phyloP scores from a whole-genome alignment of 2,888 invertebrate genomes.

The Cryptocheilus praepositus region DNA sequence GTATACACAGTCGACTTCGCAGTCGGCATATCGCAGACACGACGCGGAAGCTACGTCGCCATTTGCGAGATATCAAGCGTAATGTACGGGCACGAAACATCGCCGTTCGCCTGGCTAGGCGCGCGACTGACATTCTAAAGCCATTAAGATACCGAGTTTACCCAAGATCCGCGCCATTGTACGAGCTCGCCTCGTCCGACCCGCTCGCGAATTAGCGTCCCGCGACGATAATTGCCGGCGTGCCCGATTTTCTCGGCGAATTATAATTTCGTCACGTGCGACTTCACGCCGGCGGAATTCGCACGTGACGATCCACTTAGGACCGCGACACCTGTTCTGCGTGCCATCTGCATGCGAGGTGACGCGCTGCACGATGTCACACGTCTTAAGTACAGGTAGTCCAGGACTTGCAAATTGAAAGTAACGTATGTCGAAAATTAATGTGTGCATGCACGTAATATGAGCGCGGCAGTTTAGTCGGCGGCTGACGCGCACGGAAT shows the following conservation, averaged over 20 bases:
- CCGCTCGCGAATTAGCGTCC: slow-evolving; percentile 50
- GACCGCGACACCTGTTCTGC: no score
- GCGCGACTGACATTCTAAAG: slow-evolving; percentile 46
- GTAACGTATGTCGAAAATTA: no score
- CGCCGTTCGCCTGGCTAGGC: neutral
- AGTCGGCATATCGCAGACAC: neutral
- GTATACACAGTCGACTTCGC: no score
- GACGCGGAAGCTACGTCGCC: neutral
- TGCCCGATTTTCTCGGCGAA: neutral
- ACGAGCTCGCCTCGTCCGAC: slow-evolving; percentile 4
- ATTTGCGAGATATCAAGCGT: slow-evolving; percentile 2
- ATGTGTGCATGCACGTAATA: no score
- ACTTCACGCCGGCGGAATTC: no score
- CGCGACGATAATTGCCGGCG: slow-evolving; percentile 25
- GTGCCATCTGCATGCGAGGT: no score
- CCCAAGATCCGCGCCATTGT: slow-evolving; percentile 47
- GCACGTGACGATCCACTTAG: no score
- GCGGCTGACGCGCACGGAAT: no score
- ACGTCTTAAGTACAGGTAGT: no score
- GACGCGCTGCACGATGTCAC: neutral
- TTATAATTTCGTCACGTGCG: slow-evolving; percentile 5
- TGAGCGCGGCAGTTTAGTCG: no score
- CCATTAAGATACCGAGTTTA: slow-evolving; percentile 55
- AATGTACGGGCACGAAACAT: neutral
- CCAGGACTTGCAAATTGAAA: no score